phyloP scores from a whole-genome alignment of 92 coral and sea anemone species.

The Pocillopora grandis region DNA sequence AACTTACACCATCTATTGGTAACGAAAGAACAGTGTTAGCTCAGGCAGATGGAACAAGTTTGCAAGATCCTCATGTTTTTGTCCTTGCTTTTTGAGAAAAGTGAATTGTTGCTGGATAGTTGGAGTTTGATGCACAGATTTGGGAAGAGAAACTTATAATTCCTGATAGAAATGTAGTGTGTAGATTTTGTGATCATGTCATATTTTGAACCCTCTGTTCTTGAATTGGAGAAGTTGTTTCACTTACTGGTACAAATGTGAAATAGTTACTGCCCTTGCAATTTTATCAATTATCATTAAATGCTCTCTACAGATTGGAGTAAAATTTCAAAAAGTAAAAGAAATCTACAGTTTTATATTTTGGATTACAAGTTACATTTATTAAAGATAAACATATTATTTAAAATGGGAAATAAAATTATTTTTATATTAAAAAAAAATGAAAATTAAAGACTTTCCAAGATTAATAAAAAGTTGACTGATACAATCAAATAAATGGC shows the following conservation, averaged over 20 bases:
- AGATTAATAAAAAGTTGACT: background rate
- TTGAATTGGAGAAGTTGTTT: too few species aligned
- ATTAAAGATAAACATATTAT: background rate
- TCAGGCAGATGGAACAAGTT: background rate
- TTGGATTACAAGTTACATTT: background rate
- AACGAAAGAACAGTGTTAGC: background rate
- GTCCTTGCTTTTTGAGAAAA: background rate
- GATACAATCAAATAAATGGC: background rate
- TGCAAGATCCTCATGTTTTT: too few species aligned
- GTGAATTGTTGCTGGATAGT: background rate
- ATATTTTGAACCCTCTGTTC: too few species aligned
- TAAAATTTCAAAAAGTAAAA: background rate
- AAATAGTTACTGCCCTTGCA: too few species aligned
- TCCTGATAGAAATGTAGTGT: too few species aligned
- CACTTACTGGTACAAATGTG: too few species aligned
- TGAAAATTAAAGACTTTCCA: background rate
- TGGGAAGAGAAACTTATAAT: too few species aligned
- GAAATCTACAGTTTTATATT: slow-evolving; percentile 3
- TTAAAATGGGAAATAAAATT: background rate
- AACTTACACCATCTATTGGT: background rate
- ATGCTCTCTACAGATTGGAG: background rate
- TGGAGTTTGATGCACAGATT: background rate
- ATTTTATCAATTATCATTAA: too few species aligned
- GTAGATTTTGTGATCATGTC: too few species aligned
- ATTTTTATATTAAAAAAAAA: background rate